phyloP scores from a whole-genome alignment of 2,888 invertebrate genomes.

The Scotopteryx bipunctaria region DNA sequence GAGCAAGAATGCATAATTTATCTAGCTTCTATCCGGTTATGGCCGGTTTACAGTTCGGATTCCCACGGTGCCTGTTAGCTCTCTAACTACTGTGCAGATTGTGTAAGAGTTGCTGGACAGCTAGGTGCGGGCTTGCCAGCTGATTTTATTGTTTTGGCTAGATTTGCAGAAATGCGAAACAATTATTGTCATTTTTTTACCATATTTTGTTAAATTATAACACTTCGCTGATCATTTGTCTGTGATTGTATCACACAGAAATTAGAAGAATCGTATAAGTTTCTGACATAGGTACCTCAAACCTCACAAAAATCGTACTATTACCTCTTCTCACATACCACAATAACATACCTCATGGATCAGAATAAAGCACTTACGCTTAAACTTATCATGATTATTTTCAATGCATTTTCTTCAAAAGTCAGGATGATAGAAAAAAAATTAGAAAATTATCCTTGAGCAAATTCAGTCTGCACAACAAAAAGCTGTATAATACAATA shows the following conservation, averaged over 20 bases:
- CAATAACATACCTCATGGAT: too few relatives aligned
- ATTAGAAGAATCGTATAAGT: too few relatives aligned
- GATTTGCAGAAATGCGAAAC: constrained; percentile 6
- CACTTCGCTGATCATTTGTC: too few relatives aligned
- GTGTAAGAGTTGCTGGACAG: constrained; percentile 23
- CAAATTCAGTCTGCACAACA: background rate
- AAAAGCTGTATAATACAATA: background rate
- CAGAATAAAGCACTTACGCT: too few relatives aligned
- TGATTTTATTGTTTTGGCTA: constrained; percentile 3
- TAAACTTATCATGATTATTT: too few relatives aligned
- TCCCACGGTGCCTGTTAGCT: constrained; percentile 41
- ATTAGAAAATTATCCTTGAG: background rate
- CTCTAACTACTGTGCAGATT: constrained; percentile 36
- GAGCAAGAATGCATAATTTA: constrained; percentile 40
- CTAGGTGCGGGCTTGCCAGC: constrained; percentile 15
- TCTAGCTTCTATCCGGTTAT: constrained; percentile 38
- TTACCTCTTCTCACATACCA: too few relatives aligned
- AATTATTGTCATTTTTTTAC: background rate
- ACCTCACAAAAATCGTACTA: too few relatives aligned
- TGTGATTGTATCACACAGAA: too few relatives aligned
- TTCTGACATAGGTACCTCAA: too few relatives aligned
- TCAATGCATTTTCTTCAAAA: too few relatives aligned
- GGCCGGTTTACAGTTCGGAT: constrained; percentile 35
- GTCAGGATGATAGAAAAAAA: too few relatives aligned
- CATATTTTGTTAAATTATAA: background rate